Evolutionary conservation across 2,113 vertebrate species (phyloP).

Genomic region (Callocephalon fimbriatum): DNA sequence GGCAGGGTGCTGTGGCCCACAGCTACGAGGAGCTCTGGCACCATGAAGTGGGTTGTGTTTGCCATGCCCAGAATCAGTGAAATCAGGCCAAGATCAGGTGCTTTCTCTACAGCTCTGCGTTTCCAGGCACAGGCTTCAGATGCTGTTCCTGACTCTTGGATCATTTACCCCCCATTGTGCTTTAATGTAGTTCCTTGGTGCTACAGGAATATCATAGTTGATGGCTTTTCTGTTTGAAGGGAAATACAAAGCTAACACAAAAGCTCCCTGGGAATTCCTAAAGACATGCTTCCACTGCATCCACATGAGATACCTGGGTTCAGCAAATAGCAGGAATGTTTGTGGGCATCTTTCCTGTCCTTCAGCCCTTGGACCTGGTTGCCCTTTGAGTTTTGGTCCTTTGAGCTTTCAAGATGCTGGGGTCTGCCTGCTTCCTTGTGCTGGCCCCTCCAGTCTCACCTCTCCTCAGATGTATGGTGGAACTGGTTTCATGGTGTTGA

Average conservation of each 20-base stretch:
- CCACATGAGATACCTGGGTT: accelerated
- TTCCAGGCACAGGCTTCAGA: neutral
- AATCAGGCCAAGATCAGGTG: neutral
- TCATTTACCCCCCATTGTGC: neutral
- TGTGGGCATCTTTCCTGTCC: neutral
- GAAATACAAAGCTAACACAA: neutral
- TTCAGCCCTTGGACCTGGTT: neutral
- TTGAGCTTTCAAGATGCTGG: neutral
- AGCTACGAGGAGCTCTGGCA: neutral
- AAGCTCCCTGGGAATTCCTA: neutral
- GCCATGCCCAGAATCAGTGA: neutral
- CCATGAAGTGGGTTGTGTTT: neutral
- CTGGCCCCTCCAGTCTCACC: neutral
- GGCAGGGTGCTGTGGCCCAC: neutral
- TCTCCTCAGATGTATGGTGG: accelerated
- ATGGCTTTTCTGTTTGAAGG: neutral
- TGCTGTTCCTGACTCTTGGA: neutral
- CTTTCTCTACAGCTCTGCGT: neutral
- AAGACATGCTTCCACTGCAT: neutral
- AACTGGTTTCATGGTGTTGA: accelerated
- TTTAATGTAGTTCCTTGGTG: neutral
- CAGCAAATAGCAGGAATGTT: neutral
- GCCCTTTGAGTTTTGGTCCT: neutral
- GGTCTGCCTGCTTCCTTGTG: neutral
- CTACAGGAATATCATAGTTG: neutral